phyloP scores from a whole-genome alignment of 2,888 invertebrate species.

The Euzetes globulus region DNA sequence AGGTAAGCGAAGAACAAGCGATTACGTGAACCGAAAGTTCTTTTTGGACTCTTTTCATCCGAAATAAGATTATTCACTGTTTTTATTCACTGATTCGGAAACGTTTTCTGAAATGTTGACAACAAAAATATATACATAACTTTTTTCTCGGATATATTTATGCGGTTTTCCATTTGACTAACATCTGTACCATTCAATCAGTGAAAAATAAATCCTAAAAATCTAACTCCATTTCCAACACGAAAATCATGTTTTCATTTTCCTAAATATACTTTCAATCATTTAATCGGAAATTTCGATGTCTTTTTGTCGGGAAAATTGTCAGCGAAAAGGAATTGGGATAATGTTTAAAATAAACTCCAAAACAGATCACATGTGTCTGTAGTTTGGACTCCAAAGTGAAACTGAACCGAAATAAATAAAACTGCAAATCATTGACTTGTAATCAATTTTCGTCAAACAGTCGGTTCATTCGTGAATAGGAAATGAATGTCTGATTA shows the following conservation, averaged over 20 bases:
- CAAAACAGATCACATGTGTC: too few species aligned
- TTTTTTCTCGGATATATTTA: too few species aligned
- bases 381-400: too few species aligned
- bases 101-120: background rate
- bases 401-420: background rate
- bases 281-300: background rate
- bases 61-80: background rate
- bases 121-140: background rate
- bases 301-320: background rate
- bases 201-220: too few species aligned
- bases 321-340: background rate
- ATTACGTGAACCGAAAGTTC: background rate
- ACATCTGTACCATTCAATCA: conserved; percentile 14
- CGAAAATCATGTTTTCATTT: background rate
- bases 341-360: background rate
- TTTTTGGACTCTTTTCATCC: background rate
- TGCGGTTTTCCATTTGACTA: background rate
- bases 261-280: background rate
- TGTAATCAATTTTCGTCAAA: conserved; percentile 6
- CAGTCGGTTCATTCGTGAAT: background rate
- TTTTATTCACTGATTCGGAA: conserved; percentile 8
- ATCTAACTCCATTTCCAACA: background rate
- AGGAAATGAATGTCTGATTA: background rate
- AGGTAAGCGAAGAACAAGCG: background rate
- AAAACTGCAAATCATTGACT: background rate